Conservation (phyloP, 2,797 vertebrate species). For the Uromys caudimaculatus region DNA sequence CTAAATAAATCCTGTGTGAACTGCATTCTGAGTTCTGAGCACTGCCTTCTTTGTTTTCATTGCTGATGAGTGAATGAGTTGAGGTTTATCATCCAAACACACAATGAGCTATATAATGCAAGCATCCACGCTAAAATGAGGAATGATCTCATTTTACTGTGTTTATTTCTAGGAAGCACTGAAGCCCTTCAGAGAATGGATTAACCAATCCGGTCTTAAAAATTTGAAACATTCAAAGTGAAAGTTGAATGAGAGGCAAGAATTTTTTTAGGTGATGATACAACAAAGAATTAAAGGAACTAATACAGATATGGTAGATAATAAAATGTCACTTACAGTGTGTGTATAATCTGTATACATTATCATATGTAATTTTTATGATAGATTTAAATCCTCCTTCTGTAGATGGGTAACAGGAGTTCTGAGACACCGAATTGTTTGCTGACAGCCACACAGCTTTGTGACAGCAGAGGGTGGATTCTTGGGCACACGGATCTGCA, state of each 20-base stretch:
- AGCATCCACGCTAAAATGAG: neutral
- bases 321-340: neutral
- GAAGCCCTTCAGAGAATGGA: neutral
- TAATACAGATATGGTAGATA: neutral
- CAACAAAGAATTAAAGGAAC: neutral
- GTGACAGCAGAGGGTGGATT: neutral
- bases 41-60: neutral
- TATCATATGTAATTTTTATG: neutral
- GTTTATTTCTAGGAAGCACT: neutral
- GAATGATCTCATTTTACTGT: neutral
- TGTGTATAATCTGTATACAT: neutral
- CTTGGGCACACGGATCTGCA: neutral
- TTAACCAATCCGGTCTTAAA: neutral
- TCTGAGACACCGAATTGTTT: constrained; percentile 19
- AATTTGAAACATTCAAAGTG: constrained; percentile 35
- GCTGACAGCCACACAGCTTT: constrained; percentile 51
- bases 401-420: neutral
- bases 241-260: neutral
- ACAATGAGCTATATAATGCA: neutral
- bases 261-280: neutral
- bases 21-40: neutral
- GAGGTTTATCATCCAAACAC: neutral
- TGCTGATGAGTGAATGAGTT: neutral
- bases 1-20: neutral
- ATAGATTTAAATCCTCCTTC: neutral